Evolutionary conservation across 2,888 invertebrate species (phyloP), one percentile per base, ranked within the genome.

Genomic region (Dryocosmus kuriphilus): DNA sequence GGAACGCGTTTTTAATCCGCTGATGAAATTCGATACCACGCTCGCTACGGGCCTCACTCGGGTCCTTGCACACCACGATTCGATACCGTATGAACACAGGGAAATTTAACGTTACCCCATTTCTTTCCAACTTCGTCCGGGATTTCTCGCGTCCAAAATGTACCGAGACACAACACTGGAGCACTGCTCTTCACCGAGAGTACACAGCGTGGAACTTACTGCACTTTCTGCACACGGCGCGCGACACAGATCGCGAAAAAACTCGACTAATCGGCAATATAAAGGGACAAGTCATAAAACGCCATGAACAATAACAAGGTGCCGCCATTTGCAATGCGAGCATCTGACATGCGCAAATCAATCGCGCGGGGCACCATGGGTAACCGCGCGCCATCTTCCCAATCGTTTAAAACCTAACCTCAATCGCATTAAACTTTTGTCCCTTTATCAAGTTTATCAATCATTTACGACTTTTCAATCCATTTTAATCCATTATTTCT

Each of bases 221-320:
- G 86, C 87, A 89, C 88, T 86, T 86, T 88, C 82, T 85, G 86
- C 86, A 88, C 88, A 87, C 86, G 85, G 88, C 85, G 88, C 88
- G 86, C 87, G 87, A 85, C 81, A 82, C 78, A 84, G 85, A 86
- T 89, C 86, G 85, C 88, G 86, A 89, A 89, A 88, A 88, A 88
- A 90, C 87, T 88, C 89, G 88, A 89, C 90, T 90, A 89, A 90
- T 89, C 90, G 89, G 87, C 87, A 89, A 89, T 90, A 90, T 90
- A 90, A 90, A 90, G 90, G 89, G 90, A 90, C 90, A 90, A 90
- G 90, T 91, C 91, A 90, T 90, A 90, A 91, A 91, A 96, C 96
- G 95, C 96, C 96, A 96, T 96, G 96, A 97, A 98, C 97, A 98
- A 98, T 97, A 98, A 98, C 97, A 98, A 97, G 97, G 95, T 89